Percentiles rank a stretch among this genome's conserved stretches.
These are phyloP conservation scores for Abrostola tripartita DNA, from an alignment of 2,888 invertebrate species.

Conservation along the genomic window DNA sequence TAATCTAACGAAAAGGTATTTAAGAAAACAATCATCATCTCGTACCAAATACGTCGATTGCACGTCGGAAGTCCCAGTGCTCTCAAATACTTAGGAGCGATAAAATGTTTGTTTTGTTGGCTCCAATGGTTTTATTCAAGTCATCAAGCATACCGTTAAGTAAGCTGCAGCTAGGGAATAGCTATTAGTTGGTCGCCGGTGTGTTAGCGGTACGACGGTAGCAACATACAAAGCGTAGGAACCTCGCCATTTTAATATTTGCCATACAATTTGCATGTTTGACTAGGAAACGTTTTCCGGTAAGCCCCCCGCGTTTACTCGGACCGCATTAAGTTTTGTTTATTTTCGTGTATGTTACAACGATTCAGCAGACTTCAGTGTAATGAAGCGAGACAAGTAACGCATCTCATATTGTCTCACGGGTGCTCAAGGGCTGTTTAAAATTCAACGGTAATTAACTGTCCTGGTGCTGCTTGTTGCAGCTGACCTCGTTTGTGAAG, in stretches of 20 bases:
- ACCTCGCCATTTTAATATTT: slow-evolving; percentile 79
- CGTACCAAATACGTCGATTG: slow-evolving; percentile 16
- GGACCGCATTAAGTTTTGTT: slow-evolving; percentile 68
- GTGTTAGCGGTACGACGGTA: slow-evolving; percentile 69
- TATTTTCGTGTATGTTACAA: slow-evolving; percentile 61
- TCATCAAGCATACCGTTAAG: slow-evolving; percentile 81
- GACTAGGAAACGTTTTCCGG: slow-evolving; percentile 81
- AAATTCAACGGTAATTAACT: slow-evolving; percentile 63
- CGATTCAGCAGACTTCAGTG: slow-evolving; percentile 54
- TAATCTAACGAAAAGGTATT: slow-evolving; percentile 18
- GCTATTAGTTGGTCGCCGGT: slow-evolving; percentile 66
- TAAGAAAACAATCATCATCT: slow-evolving; percentile 26
- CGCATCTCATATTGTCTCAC: slow-evolving; percentile 55
- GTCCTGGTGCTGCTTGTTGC: slow-evolving; percentile 61
- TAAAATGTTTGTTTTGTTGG: slow-evolving; percentile 73
- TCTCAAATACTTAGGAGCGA: slow-evolving; percentile 68
- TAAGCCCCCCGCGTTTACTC: slow-evolving; percentile 70
- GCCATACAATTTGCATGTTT: slow-evolving; percentile 84
- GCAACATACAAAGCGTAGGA: slow-evolving; percentile 74
- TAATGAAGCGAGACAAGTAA: slow-evolving; percentile 61
- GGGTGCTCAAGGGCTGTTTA: slow-evolving; percentile 61
- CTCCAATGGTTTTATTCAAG: slow-evolving; percentile 78
- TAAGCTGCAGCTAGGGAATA: slow-evolving; percentile 71
- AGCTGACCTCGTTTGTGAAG: slow-evolving; percentile 74
- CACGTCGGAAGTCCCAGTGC: slow-evolving; percentile 60